Base-by-base conservation (phyloP, 2,888 invertebrate species). In the Catocala sponsa region DNA sequence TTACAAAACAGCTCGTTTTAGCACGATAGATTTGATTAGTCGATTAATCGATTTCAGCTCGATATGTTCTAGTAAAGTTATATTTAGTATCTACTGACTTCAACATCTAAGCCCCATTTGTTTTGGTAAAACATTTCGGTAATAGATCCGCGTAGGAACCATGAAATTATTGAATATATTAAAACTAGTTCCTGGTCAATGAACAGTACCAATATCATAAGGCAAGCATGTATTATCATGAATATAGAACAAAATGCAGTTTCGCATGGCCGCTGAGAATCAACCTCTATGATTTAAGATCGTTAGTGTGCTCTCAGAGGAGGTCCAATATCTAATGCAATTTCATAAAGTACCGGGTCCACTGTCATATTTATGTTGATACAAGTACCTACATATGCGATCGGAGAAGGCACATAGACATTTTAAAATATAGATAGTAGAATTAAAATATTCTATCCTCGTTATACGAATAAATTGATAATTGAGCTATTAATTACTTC, bases 271-370 rank as follows among this genome's bases (percentile, higher is more conserved):
- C 53, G 7, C 51, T 49, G 55, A 49, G 69, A 68, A 72, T 72
- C 68, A 57, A 73, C 51, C 70, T 69, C 71, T 59, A 70, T 79
- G 75, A 74, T 80, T 74, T 74, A 78, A 66, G 65, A 63, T 68
- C 70, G 73, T 72, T 68, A 72, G 43, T 33, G 1, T 42, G 55
- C 41, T 43, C 70, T 64, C 53, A 55, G 5, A 38, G 72, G 79
- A 62, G 76, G 72, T 72, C 71, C 44, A 25, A 32, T 59, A 59
- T 62, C 59, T 62, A 66, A 59, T 44, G 38, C 44, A 63, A 48
- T 62, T 60, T 47, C 47, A 63, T 58, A 68, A 70, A 73, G 46
- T 64, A 62, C 57, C 61, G 59, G 32, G 15, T 50, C 35, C 7
- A 38, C 35, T 38, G 35, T 38, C 35, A 46, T 7, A 43, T 43